These are phyloP conservation scores for Cataglyphis livida DNA, from an alignment of 2,888 invertebrate species.

Conservation along the genomic window DNA sequence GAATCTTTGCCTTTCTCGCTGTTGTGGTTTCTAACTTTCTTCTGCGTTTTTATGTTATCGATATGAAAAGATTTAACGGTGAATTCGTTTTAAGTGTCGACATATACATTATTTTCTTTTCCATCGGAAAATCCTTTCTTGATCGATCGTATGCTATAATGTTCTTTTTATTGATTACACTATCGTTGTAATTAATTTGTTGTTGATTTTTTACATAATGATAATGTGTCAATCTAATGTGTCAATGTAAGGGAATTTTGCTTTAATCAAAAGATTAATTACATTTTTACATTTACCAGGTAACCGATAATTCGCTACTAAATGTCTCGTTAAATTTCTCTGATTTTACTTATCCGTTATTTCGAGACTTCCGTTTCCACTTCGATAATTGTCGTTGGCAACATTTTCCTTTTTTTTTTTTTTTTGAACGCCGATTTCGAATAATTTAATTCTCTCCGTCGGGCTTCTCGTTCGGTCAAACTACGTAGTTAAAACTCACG, in stretches of 20 bases:
- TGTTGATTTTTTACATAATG: neutral
- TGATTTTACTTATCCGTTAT: neutral
- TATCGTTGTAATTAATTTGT: neutral
- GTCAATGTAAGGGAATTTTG: neutral
- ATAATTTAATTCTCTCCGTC: slow-evolving; percentile 71
- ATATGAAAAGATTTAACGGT: slow-evolving; percentile 34
- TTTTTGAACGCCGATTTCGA: slow-evolving; percentile 22
- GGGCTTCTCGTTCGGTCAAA: slow-evolving; percentile 33
- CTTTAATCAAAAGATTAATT: neutral
- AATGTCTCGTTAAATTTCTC: neutral
- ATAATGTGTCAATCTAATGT: neutral
- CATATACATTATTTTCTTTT: neutral
- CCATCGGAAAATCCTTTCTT: neutral
- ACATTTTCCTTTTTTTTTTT: slow-evolving; percentile 17
- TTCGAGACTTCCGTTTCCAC: slow-evolving; percentile 54
- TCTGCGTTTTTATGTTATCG: neutral
- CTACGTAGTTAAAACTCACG: slow-evolving; percentile 53
- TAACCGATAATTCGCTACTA: neutral
- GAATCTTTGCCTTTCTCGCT: slow-evolving; percentile 62
- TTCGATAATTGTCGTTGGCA: slow-evolving; percentile 54
- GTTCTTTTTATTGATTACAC: neutral
- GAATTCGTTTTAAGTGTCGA: slow-evolving; percentile 11
- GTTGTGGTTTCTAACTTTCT: slow-evolving; percentile 23
- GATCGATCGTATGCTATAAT: neutral
- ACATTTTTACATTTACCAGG: too few species aligned